Percentiles rank a stretch among this genome's conserved stretches.
These are phyloP conservation scores for Thecophora atra DNA, from an alignment of 2,888 invertebrate genomes.

Conservation along the genomic window DNA sequence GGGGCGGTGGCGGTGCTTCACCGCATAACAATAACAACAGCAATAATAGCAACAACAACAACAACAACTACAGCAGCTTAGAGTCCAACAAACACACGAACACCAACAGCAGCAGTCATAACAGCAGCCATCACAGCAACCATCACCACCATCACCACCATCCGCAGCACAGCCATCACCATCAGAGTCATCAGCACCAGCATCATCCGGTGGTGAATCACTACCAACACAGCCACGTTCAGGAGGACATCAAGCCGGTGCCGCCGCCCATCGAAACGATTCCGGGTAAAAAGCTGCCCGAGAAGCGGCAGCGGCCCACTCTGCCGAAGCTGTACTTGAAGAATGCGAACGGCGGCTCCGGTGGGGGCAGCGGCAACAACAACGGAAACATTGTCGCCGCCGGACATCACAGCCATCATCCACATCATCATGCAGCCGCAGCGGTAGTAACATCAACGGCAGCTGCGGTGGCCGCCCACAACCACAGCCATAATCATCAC, in stretches of 20 bases:
- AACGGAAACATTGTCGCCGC: slow-evolving; percentile 40
- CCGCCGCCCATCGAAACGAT: slow-evolving; percentile 93
- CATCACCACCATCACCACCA: slow-evolving; percentile 63
- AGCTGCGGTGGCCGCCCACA: slow-evolving; percentile 50
- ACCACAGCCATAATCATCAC: slow-evolving; percentile 47
- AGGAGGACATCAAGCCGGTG: slow-evolving; percentile 79
- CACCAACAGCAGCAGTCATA: slow-evolving; percentile 56
- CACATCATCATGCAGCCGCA: slow-evolving; percentile 45
- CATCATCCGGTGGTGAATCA: slow-evolving; percentile 57
- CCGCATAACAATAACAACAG: slow-evolving; percentile 51
- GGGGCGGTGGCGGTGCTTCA: slow-evolving; percentile 30
- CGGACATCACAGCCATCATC: slow-evolving; percentile 38
- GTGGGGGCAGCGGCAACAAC: slow-evolving; percentile 57
- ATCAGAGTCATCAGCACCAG: slow-evolving; percentile 60
- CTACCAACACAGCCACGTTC: slow-evolving; percentile 69
- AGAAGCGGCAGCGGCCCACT: slow-evolving; percentile 79
- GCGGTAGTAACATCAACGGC: slow-evolving; percentile 50
- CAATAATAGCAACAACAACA: slow-evolving; percentile 50
- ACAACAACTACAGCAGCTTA: slow-evolving; percentile 64
- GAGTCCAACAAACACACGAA: slow-evolving; percentile 63
- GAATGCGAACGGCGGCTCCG: slow-evolving; percentile 56
- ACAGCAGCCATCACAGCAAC: slow-evolving; percentile 63
- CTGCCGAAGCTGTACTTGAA: slow-evolving; percentile 83
- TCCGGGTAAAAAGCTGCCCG: slow-evolving; percentile 82
- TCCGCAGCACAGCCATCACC: slow-evolving; percentile 48